A percentile compares a stretch with the other conserved stretches of the same genome.
Evolutionary conservation across 2,888 invertebrate species (phyloP).

Genomic region (Tolmerus cingulatus): DNA sequence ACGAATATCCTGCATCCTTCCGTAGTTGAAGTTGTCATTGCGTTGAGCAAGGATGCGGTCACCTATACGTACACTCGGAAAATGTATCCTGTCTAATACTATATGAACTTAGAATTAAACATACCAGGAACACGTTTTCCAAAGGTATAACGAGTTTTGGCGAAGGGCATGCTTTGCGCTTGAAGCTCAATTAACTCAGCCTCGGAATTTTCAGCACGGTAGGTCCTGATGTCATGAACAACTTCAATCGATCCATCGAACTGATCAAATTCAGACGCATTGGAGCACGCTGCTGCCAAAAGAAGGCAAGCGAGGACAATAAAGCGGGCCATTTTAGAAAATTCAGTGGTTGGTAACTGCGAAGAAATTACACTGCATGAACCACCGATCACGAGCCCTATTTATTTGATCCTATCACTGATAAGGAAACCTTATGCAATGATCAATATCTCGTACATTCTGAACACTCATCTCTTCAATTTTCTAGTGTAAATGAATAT

Average conservation of each 20-base stretch:
- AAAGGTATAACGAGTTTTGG: constrained; percentile 3
- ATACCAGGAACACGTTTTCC: constrained; percentile 2
- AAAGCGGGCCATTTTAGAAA: background rate
- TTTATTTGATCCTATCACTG: background rate
- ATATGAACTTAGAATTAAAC: background rate
- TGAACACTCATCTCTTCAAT: background rate
- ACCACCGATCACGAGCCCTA: background rate
- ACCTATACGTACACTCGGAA: constrained; percentile 51
- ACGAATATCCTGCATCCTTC: constrained; percentile 55
- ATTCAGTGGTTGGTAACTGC: background rate
- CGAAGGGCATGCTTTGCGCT: background rate
- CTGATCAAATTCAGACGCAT: background rate
- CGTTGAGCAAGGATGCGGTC: constrained; percentile 57
- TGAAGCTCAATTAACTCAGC: constrained; percentile 5
- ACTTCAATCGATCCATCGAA: background rate
- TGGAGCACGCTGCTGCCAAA: background rate
- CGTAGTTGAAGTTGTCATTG: constrained; percentile 55
- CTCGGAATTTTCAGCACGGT: constrained; percentile 20
- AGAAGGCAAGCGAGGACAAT: background rate
- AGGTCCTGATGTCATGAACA: constrained; percentile 36
- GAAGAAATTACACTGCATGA: background rate
- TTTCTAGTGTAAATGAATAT: background rate
- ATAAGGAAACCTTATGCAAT: background rate
- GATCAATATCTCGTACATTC: background rate
- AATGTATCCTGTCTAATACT: background rate